A percentile compares a stretch with the other conserved stretches of the same genome.
Conservation (phyloP, 2,113 vertebrate species). For the Calyptommatus sinebrachiatus region DNA sequence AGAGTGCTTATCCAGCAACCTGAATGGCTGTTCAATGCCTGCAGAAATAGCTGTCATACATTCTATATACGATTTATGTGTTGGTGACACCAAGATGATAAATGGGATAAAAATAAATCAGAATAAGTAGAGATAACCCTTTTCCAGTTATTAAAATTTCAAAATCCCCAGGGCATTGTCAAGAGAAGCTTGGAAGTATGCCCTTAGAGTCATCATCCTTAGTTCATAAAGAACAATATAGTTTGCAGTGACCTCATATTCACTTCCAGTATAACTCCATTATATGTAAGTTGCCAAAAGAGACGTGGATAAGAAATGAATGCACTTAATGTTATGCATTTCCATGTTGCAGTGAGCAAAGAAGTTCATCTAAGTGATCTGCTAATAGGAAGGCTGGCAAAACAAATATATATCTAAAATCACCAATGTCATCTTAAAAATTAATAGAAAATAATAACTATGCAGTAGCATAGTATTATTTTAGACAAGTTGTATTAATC, state of each 20-base stretch:
- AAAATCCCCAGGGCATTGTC: conserved; percentile 7
- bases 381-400: conserved; percentile 25
- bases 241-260: conserved; percentile 34
- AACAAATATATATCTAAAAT: conserved; percentile 24
- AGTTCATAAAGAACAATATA: conserved; percentile 32
- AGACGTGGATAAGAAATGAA: conserved; percentile 45
- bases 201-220: conserved; percentile 33
- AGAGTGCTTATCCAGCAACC: not conserved
- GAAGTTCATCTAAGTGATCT: conserved; percentile 32
- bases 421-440: conserved; percentile 23
- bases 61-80: not conserved
- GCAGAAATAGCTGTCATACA: not conserved
- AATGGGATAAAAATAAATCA: not conserved
- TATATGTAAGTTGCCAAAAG: conserved; percentile 37
- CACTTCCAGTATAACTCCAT: conserved; percentile 40
- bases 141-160: conserved; percentile 27
- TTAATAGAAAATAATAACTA: conserved; percentile 40
- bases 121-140: not conserved
- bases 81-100: not conserved
- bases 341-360: conserved; percentile 24
- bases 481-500: conserved; percentile 27
- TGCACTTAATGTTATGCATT: conserved; percentile 40
- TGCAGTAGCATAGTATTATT: conserved; percentile 20
- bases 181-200: conserved; percentile 36
- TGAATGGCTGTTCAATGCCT: not conserved